Base-by-base conservation (phyloP, 2,888 invertebrate species). In the Fissipunctia ypsillon region DNA sequence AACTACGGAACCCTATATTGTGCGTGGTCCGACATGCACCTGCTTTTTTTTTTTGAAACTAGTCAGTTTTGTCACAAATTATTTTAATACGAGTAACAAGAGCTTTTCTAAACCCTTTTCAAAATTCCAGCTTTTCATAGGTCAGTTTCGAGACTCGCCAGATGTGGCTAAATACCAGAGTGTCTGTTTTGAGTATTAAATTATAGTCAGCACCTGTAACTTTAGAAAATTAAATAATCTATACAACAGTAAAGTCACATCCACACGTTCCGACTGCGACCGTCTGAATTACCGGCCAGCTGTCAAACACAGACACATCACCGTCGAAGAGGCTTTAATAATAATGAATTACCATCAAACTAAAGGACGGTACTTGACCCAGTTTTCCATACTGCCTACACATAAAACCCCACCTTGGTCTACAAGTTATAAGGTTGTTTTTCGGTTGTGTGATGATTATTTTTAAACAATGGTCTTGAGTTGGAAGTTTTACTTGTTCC, bases 381-480 rank as follows among this genome's bases (percentile, higher is more conserved):
- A 78, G 60, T 79, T 81, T 75, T 69, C 69, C 56, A 38, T 10
- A 43, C 14, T 7, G 1, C 31, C 10, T 9, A n/a, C 64, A 66
- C 12, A 50, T 22, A 54, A 78, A 71, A 75, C 41, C 12, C n/a
- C 10, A 50, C 63, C 48, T 25, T 84, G 45, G 43, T 5, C 0
- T 1, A 1, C 3, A 14, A 48, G 12, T 12, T 5, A 57, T 66
- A 82, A 69, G 68, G 82, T 60, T 31, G 22, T 35, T 7, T 69
- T 71, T 86, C 38, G 25, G 7, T 4, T 68, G 63, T 25, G 9
- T 31, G 9, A 10, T 6, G 12, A 66, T 68, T 76, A 86, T 86
- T 85, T 84, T 85, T 84, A 82, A 82, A 67, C 84, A 85, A 86
- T 86, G 82, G 84, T 82, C 84, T 84, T 82, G 70, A 72, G 69